Base-by-base conservation (phyloP, 2,113 vertebrate genomes). In the Urocynchramus pylzowi region DNA sequence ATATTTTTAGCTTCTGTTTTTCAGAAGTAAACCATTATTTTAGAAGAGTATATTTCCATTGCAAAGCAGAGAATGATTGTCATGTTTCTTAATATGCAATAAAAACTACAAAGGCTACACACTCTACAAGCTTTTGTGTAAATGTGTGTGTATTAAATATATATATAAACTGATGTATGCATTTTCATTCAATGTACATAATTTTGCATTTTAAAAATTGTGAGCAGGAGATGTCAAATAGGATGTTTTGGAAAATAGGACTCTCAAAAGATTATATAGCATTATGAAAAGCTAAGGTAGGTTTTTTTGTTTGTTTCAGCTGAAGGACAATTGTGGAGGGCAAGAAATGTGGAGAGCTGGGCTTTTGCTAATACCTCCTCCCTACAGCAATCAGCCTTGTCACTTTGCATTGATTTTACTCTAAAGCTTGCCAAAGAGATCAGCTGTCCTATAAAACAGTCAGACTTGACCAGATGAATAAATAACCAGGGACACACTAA, bases 111-210 rank as follows among this genome's bases (percentile, higher is more conserved):
- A 92, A 96, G 81, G 45, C 89, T 89, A 95, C 45, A 95, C 45
- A 60, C 82, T 97, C 87, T 95, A 73, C 71, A 97, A 95, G 42
- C 27, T 24, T 87, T 50, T 84, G 16, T 41, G 6, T 54, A 15
- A 23, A 6, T 81, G 4, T 57, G 10, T 77, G 4, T 70, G 3
- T 61, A 23, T 60, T 64, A 50, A 63, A 59, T 35, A 33, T 13
- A 33, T 13, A 20, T 54, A 91, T 77, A 82, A 94, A 88, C 65
- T 93, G 54, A 85, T 84, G 93, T 90, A 85, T 94, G 82, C 50
- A 67, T 97, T 98, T 97, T 97, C 91, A 95, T 57, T 97, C 93
- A 82, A 68, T 60, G 26, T 77, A 90, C 59, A 68, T 94, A 44
- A 87, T 84, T 78, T 57, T 96, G 63, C 76, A 60, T 84, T 91